Percentiles rank a stretch among this genome's conserved stretches.
These are phyloP conservation scores for Homalodisca vitripennis DNA, from an alignment of 1,140 invertebrate species.

Conservation along the genomic window DNA sequence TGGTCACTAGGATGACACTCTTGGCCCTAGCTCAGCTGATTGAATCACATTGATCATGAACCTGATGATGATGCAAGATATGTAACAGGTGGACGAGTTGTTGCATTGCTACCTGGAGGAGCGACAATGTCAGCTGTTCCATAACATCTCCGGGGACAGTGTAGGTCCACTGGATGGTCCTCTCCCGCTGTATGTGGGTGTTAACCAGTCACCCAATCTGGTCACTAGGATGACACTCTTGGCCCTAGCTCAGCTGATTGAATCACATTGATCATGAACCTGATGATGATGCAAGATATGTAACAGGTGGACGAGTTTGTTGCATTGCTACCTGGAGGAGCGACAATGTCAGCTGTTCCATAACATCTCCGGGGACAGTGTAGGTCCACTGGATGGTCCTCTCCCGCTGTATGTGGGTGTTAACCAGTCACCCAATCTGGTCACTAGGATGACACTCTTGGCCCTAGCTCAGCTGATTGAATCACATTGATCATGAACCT, in stretches of 20 bases:
- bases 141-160: conserved; percentile 32
- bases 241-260: conserved; percentile 30
- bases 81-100: conserved; percentile 64
- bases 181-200: conserved; percentile 59
- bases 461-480: conserved; percentile 49
- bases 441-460: background rate
- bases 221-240: conserved; percentile 54
- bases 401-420: conserved; percentile 58
- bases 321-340: conserved; percentile 75
- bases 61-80: too few species aligned
- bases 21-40: conserved; percentile 47
- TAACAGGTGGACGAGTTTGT: conserved; percentile 68
- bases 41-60: too few species aligned
- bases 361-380: conserved; percentile 19
- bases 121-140: conserved; percentile 67
- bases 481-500: too few species aligned
- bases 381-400: conserved; percentile 27
- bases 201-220: conserved; percentile 48
- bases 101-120: conserved; percentile 75
- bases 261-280: too few species aligned
- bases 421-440: background rate
- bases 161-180: conserved; percentile 28
- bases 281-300: too few species aligned
- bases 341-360: conserved; percentile 68
- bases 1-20: background rate